Conservation (phyloP, 2,888 invertebrate species). For the Trypoxylon attenuatum region DNA sequence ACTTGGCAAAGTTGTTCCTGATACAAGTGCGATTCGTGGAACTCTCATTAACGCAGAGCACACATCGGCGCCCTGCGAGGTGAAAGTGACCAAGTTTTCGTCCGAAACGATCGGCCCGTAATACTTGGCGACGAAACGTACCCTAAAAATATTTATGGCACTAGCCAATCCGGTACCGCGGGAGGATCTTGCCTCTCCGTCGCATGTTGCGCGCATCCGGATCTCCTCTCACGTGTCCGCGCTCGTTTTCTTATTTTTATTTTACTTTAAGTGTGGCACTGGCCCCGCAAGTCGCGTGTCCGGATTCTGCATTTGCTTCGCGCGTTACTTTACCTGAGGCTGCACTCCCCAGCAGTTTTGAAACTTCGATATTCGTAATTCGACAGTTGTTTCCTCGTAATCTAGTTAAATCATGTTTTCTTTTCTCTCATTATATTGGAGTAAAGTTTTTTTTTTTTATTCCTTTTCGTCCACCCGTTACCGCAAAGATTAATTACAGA, state of each 20-base stretch:
- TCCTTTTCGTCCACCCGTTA: too few species aligned
- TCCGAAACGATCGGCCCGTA: slow-evolving; percentile 31
- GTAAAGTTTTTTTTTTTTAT: too few species aligned
- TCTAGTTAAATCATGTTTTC: neutral
- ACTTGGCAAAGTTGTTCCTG: too few species aligned
- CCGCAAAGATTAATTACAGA: neutral
- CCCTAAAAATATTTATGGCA: slow-evolving; percentile 23
- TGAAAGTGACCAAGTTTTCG: slow-evolving; percentile 38
- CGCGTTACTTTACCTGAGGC: too few species aligned
- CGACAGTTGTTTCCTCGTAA: neutral
- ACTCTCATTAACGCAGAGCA: slow-evolving; percentile 31
- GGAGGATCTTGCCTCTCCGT: slow-evolving; percentile 18
- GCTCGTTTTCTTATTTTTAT: slow-evolving; percentile 40
- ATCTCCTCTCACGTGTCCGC: slow-evolving; percentile 44
- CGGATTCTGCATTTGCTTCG: slow-evolving; percentile 29
- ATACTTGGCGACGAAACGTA: slow-evolving; percentile 33
- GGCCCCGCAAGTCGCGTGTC: slow-evolving; percentile 18
- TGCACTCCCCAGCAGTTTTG: neutral
- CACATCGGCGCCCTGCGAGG: slow-evolving; percentile 23
- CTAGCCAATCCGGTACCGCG: slow-evolving; percentile 25
- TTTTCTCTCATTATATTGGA: too few species aligned
- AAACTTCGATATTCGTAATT: neutral
- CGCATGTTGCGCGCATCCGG: slow-evolving; percentile 39
- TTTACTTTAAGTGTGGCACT: slow-evolving; percentile 40
- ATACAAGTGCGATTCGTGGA: too few species aligned